Percentiles rank a stretch among this genome's conserved stretches.
Conservation (phyloP, 1,140 invertebrate species). For the Listronotus oregonensis region DNA sequence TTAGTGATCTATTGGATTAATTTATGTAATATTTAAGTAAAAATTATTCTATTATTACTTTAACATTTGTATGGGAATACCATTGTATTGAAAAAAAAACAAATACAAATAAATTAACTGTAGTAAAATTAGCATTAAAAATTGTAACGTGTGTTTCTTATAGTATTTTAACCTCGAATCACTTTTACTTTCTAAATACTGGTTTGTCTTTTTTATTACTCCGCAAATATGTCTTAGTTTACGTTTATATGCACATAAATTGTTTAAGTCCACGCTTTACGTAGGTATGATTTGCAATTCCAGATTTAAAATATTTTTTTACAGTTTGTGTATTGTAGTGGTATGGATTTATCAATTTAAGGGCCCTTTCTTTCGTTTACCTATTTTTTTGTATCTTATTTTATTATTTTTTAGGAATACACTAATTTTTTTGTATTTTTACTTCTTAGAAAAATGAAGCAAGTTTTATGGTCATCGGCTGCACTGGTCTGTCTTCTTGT, state of each 20-base stretch:
- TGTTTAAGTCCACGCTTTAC: not conserved
- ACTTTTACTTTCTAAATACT: conserved; percentile 34
- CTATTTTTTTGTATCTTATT: too few species aligned
- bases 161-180: conserved; percentile 23
- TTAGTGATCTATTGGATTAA: too few species aligned
- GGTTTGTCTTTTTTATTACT: conserved; percentile 20
- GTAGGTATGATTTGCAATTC: not conserved
- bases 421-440: conserved; percentile 11
- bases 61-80: too few species aligned
- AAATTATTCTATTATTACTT: too few species aligned
- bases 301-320: too few species aligned
- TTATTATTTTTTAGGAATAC: not conserved
- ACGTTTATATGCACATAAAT: not conserved
- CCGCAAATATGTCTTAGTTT: not conserved
- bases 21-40: too few species aligned
- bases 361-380: too few species aligned
- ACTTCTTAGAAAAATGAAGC: conserved; percentile 48
- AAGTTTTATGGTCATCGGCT: conserved; percentile 40
- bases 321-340: too few species aligned
- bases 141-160: conserved; percentile 2
- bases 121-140: conserved; percentile 11
- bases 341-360: too few species aligned
- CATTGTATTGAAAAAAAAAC: not conserved
- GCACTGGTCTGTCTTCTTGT: conserved; percentile 37
- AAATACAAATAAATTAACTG: not conserved